Conservation (phyloP, 2,113 vertebrate genomes). For the Bombycilla garrulus region DNA sequence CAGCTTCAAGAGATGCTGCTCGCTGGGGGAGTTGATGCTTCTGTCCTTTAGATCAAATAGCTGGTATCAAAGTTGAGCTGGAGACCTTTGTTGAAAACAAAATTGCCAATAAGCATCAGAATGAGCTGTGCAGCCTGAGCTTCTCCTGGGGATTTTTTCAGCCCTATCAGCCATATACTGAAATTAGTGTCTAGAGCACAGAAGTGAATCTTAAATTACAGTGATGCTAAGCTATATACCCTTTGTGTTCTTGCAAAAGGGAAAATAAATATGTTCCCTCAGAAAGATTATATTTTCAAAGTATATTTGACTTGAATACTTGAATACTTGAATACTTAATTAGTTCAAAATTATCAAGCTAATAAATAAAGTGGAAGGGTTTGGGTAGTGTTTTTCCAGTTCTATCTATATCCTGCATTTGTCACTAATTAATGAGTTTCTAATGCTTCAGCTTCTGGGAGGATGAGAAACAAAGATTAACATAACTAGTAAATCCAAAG, state of each 20-base stretch:
- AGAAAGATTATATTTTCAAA: constrained; percentile 58
- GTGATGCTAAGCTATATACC: constrained; percentile 1
- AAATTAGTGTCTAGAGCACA: constrained; percentile 39
- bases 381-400: constrained; percentile 64
- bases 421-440: constrained; percentile 62
- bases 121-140: neutral
- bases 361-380: constrained; percentile 56
- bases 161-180: neutral
- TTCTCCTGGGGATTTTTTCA: constrained; percentile 12
- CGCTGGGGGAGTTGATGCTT: neutral
- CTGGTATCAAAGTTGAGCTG: neutral
- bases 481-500: constrained; percentile 56
- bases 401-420: constrained; percentile 65
- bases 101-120: neutral
- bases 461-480: constrained; percentile 69
- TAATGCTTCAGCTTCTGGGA: constrained; percentile 59
- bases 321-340: constrained; percentile 64
- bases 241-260: constrained; percentile 45
- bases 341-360: constrained; percentile 61
- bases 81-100: constrained; percentile 3
- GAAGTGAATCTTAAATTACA: constrained; percentile 41
- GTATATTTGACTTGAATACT: constrained; percentile 63
- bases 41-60: neutral
- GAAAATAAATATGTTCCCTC: constrained; percentile 58
- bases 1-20: neutral